These are phyloP conservation scores for Exocentrus adspersus DNA, from an alignment of 2,888 invertebrate genomes.

Conservation along the genomic window DNA sequence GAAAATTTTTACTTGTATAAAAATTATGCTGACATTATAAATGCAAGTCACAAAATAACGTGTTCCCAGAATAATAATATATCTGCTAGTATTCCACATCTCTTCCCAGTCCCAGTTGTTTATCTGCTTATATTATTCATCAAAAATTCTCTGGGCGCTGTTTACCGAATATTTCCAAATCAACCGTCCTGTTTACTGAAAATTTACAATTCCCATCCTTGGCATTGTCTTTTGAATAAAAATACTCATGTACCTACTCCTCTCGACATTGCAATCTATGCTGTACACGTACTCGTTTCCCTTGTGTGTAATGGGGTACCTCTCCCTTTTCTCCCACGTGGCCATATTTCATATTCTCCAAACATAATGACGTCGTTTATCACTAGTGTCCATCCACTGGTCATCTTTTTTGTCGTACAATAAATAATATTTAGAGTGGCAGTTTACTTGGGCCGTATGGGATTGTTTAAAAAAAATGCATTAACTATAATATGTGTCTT, in stretches of 20 bases:
- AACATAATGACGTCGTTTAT: constrained; percentile 28
- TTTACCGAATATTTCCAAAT: neutral
- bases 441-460: constrained; percentile 1
- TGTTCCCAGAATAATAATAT: too few relatives aligned
- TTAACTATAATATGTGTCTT: constrained; percentile 21
- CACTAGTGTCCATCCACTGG: constrained; percentile 24
- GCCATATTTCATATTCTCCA: constrained; percentile 24
- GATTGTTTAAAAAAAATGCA: constrained; percentile 27
- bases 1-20: too few relatives aligned
- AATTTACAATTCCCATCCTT: neutral
- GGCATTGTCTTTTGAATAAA: neutral
- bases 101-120: too few relatives aligned
- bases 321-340: constrained; percentile 15
- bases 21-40: too few relatives aligned
- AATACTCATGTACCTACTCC: neutral
- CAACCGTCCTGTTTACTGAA: neutral
- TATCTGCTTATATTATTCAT: too few relatives aligned
- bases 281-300: constrained; percentile 15
- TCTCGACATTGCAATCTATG: neutral
- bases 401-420: constrained; percentile 21
- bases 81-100: too few relatives aligned
- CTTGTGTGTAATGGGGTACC: neutral
- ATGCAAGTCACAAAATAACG: too few relatives aligned
- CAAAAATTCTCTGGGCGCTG: neutral
- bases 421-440: constrained; percentile 29